Evolutionary conservation across 2,113 vertebrate species (phyloP), one percentile per base, ranked within the genome.

Genomic region (Lampris megalopsis): DNA sequence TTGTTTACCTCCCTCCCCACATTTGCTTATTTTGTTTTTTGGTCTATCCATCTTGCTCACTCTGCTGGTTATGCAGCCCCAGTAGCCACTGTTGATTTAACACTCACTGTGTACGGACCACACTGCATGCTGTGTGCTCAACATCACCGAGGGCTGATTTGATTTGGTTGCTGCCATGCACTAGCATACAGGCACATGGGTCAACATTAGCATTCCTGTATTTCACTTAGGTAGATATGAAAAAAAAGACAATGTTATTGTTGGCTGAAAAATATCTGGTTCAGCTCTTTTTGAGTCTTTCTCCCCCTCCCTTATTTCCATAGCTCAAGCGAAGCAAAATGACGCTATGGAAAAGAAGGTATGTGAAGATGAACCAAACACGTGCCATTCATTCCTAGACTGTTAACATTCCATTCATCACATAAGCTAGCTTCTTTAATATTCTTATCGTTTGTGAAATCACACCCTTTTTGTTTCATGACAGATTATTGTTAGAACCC

Each of bases 291-390:
- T 13, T 66, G 76, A 8, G 0, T 45, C n/a, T 42, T 50, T 78
- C 50, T 37, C 71, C 69, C 38, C 69, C 38, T 72, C 6, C 75
- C 57, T 86, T 4, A 37, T 73, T 56, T 59, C 43, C 82, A 43
- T 8, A 95, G 94, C 91, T 89, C 91, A 87, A 82, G 86, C 84
- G 43, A 93, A 92, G 89, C 93, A 94, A 48, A 93, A 91, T 6
- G 87, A 89, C 38, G 74, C 89, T 54, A 68, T 76, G 2, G 91
- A 92, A 10, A 77, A 73, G 43, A 93, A 93, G 93, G 94, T 95
- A 87, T 0, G 92, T 77, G 50, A 48, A 41, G 36, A 0, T 6
- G 1, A 0, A 9, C 4, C 0, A 50, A 47, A 56, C 36, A 45
- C 48, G 7, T 24, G 63, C 73, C 1, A 40, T 6, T 49, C 37